Percentiles rank a stretch among this genome's conserved stretches.
phyloP scores from a whole-genome alignment of 2,113 vertebrate species.

The Pterocles burchelli region DNA sequence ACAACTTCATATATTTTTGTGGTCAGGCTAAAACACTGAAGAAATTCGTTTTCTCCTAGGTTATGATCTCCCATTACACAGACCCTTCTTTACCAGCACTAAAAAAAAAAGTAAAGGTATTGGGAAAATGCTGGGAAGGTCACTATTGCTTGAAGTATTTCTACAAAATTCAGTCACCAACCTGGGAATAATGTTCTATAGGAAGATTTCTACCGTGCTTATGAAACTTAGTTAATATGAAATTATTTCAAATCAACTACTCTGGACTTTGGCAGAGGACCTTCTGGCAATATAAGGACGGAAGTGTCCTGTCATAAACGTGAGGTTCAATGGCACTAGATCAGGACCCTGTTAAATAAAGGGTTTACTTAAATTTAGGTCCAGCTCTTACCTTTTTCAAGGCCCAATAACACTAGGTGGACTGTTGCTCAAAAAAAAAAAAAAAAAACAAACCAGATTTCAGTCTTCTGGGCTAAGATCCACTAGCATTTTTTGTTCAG shows the following conservation, averaged over 20 bases:
- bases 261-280: not conserved
- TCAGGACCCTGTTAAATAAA: not conserved
- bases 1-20: not conserved
- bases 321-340: not conserved
- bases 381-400: not conserved
- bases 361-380: not conserved
- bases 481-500: rapidly evolving
- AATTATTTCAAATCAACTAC: not conserved
- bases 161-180: not conserved
- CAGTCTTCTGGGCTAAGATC: not conserved
- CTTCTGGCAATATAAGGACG: not conserved
- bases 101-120: not conserved
- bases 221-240: not conserved
- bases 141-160: not conserved
- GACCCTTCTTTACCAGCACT: not conserved
- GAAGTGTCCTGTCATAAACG: not conserved
- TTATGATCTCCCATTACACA: not conserved
- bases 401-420: not conserved
- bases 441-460: no score
- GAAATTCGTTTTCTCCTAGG: not conserved
- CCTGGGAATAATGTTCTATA: not conserved
- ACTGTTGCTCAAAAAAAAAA: not conserved
- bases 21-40: not conserved
- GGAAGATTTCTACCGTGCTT: not conserved
- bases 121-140: not conserved